These are phyloP conservation scores for Pterostichus madidus DNA, from an alignment of 2,888 invertebrate species.

Conservation along the genomic window DNA sequence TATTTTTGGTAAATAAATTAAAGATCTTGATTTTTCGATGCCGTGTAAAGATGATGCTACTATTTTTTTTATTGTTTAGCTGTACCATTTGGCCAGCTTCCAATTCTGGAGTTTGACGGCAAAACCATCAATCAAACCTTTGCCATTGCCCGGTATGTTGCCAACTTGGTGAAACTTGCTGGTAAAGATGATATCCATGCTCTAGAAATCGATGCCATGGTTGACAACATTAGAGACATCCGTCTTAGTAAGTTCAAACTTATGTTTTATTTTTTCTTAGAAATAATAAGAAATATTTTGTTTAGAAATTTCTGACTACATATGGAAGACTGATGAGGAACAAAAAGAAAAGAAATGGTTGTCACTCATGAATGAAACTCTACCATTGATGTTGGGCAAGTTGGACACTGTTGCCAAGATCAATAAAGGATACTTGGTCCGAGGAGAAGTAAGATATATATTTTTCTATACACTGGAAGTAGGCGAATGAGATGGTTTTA, in stretches of 20 bases:
- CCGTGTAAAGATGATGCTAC: no score
- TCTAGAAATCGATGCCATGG: constrained; percentile 82
- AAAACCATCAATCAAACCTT: constrained; percentile 81
- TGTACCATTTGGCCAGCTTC: constrained; percentile 83
- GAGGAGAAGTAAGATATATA: constrained; percentile 75
- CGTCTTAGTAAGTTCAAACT: constrained; percentile 78
- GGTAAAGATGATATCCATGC: constrained; percentile 81
- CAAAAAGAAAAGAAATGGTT: constrained; percentile 78
- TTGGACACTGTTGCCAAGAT: constrained; percentile 80
- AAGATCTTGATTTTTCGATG: no score
- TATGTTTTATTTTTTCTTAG: no score
- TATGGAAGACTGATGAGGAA: constrained; percentile 79
- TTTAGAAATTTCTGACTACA: constrained; percentile 78
- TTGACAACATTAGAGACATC: constrained; percentile 82
- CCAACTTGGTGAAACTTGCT: constrained; percentile 80
- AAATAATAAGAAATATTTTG: background rate
- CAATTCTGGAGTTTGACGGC: constrained; percentile 82
- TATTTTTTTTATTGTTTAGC: constrained; percentile 72
- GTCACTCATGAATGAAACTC: constrained; percentile 77
- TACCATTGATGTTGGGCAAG: constrained; percentile 80
- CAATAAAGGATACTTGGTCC: constrained; percentile 79
- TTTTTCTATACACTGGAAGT: no score
- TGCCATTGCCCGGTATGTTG: constrained; percentile 82
- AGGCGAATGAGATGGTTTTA: no score
- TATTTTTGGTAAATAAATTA: no score